A percentile compares a stretch with the other conserved stretches of the same genome.
These are phyloP conservation scores for Sinosuthora webbiana DNA, from an alignment of 2,113 vertebrate genomes.

Conservation along the genomic window DNA sequence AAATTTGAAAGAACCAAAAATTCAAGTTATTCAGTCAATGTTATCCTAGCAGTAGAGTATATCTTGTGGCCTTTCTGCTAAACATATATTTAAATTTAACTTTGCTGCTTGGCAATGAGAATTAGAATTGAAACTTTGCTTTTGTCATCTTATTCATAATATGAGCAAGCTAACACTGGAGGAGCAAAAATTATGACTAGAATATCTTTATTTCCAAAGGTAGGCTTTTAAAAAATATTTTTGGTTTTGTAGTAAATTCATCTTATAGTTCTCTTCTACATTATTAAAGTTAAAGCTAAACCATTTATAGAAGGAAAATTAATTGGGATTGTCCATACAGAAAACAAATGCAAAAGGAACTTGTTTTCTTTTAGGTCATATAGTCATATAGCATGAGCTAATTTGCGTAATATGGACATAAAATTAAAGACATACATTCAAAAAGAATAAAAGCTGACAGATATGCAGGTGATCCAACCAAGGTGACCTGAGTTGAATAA, in stretches of 20 bases:
- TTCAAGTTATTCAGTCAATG: neutral
- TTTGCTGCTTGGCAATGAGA: neutral
- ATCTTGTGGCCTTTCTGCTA: neutral
- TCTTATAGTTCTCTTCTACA: neutral
- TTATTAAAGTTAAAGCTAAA: neutral
- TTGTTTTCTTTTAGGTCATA: neutral
- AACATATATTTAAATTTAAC: neutral
- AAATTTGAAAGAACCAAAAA: neutral
- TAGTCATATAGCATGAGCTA: neutral
- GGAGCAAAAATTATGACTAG: neutral
- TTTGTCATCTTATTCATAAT: neutral
- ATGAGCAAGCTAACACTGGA: neutral
- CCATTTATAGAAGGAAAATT: neutral
- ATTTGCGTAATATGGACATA: neutral
- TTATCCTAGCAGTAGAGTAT: neutral
- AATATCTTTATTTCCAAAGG: neutral
- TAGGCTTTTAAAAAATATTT: neutral
- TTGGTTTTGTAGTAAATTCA: neutral
- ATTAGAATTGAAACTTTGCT: neutral
- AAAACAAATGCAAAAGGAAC: neutral
- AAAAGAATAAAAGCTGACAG: neutral
- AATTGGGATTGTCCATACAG: neutral
- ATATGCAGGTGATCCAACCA: neutral
- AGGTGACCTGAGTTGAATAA: neutral
- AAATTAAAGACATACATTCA: neutral